Base-by-base conservation (phyloP, 2,888 invertebrate species). In the Microplitis manilae region DNA sequence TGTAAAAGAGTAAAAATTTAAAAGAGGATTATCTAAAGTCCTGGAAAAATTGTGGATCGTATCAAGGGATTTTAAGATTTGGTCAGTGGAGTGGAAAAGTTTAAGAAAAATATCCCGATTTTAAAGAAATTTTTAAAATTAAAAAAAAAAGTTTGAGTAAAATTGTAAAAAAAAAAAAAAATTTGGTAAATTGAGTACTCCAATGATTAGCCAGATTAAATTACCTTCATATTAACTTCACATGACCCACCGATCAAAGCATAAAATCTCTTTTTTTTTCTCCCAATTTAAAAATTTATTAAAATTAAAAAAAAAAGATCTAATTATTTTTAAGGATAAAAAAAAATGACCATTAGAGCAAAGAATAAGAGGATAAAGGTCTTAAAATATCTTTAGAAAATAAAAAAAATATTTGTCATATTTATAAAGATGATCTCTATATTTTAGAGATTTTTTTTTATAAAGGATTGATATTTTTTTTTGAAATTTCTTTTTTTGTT, bases 121-220 rank as follows among this genome's bases (percentile, higher is more conserved):
- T 62, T 13, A 50, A 40, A 62, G 50, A 64, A 73, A 73, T 73
- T 62, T 13, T 64, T 7, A 17, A 62, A 17, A 9, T 17, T 67
- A 68, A 67, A 59, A 73, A 67, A 67, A 67, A 59, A 73, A 65
- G 68, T 7, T 40, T 1, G 20, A 20, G 1, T 20, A 20, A 20
- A 20, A 20, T 20, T 20, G 1, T 1, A 20, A 1, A 73, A 67
- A 59, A 73, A 67, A 67, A 67, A 67, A 73, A 65, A 73, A 50
- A 6, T 62, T 7, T 50, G 40, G 72, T 30, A 30, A 30, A 30
- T 30, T 30, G 30, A 30, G 30, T 30, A 73, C 65, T 64, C 62
- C 50, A 65, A 62, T 67, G 67, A 73, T 73, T 73, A 73, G 73
- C 50, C 67, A 59, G 73, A 73, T 73, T 73, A 67, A 67, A 73